Evolutionary conservation across 1,140 invertebrate genomes (phyloP).

Genomic region (Teleopsis dalmanni): DNA sequence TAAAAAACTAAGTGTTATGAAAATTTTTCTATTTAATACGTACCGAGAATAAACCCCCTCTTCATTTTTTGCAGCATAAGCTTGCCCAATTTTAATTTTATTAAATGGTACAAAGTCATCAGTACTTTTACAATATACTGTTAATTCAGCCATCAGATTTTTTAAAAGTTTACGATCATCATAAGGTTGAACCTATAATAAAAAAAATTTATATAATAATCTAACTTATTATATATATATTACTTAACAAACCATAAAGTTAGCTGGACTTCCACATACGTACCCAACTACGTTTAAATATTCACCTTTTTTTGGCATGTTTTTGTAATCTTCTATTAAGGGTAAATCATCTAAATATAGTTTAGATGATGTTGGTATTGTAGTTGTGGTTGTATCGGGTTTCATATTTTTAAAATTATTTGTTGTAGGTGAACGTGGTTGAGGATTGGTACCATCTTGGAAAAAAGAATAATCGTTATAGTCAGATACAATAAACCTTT

Average conservation of each 20-base stretch:
- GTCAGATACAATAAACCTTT: neutral
- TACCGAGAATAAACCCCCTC: constrained; percentile 38
- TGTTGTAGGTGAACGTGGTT: too few species aligned
- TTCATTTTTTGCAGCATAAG: constrained; percentile 24
- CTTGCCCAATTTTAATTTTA: constrained; percentile 28
- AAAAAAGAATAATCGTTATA: neutral
- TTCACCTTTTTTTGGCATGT: constrained; percentile 28
- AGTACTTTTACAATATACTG: constrained; percentile 28
- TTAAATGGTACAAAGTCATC: constrained; percentile 18
- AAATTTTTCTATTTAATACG: neutral
- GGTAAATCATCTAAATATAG: constrained; percentile 15
- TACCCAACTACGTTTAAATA: constrained; percentile 36
- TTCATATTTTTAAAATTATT: too few species aligned
- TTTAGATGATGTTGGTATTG: too few species aligned
- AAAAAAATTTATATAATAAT: neutral
- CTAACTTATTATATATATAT: too few species aligned
- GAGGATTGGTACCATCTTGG: constrained; percentile 2
- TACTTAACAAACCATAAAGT: constrained; percentile 26
- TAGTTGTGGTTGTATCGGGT: too few species aligned
- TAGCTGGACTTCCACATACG: constrained; percentile 33
- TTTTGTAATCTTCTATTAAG: constrained; percentile 26
- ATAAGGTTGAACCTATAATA: constrained; percentile 34
- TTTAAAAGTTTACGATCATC: constrained; percentile 32
- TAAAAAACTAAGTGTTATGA: neutral
- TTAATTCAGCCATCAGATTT: constrained; percentile 33